Conservation (phyloP, 2,113 vertebrate species). For the Saccopteryx leptura region DNA sequence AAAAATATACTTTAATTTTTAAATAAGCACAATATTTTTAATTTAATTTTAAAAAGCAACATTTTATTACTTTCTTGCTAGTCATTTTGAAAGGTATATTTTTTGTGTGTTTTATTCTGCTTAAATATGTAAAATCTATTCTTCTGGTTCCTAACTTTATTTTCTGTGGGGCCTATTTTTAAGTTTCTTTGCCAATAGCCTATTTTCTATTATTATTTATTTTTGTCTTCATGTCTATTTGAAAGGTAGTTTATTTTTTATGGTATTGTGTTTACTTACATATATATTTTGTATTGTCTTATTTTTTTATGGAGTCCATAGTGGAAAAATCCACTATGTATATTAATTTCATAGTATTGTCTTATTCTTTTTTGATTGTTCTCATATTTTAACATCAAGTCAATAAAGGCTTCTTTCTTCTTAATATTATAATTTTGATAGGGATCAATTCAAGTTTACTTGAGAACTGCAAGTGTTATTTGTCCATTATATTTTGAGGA, state of each 20-base stretch:
- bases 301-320: neutral
- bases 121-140: neutral
- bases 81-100: neutral
- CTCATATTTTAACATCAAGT: neutral
- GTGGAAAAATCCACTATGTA: neutral
- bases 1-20: neutral
- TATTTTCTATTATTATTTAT: neutral
- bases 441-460: neutral
- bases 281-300: neutral
- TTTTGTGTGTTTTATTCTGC: neutral
- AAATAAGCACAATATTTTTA: neutral
- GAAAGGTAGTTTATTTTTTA: neutral
- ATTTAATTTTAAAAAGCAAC: neutral
- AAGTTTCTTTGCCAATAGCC: neutral
- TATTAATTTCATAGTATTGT: neutral
- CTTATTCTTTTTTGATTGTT: neutral
- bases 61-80: neutral
- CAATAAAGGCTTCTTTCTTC: neutral
- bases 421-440: neutral
- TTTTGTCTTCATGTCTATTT: neutral
- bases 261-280: neutral
- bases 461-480: neutral
- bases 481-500: neutral
- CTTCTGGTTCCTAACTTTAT: neutral
- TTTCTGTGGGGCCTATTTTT: neutral